Conservation (phyloP, 2,797 vertebrate genomes). For the Aselliscus stoliczkanus region DNA sequence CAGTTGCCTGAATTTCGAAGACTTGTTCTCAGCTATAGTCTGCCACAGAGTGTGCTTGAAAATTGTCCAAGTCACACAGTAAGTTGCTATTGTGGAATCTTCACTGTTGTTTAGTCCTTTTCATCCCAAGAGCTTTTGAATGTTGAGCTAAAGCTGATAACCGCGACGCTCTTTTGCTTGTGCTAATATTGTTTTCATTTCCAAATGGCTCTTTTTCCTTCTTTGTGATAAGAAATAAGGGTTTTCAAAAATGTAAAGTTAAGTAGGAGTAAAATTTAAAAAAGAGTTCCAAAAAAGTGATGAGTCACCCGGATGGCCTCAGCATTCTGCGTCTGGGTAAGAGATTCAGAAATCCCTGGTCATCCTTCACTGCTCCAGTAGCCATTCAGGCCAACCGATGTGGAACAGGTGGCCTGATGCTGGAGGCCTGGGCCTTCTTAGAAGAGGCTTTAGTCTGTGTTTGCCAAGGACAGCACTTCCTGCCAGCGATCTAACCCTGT, state of each 20-base stretch:
- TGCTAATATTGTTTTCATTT: not conserved
- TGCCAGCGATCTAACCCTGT: not conserved
- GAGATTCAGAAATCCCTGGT: not conserved
- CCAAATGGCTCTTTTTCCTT: not conserved
- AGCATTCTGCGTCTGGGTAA: not conserved
- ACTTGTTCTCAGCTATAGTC: slow-evolving; percentile 92
- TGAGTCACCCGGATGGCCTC: not conserved
- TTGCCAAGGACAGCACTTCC: not conserved
- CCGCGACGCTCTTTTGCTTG: not conserved
- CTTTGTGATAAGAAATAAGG: not conserved
- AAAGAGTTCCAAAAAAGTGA: not conserved
- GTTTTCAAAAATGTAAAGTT: slow-evolving; percentile 1
- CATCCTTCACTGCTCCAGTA: not conserved
- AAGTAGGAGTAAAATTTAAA: not conserved
- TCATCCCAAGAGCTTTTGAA: not conserved
- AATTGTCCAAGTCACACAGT: slow-evolving; percentile 89
- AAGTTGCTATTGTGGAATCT: slow-evolving; percentile 73
- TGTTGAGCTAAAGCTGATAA: not conserved
- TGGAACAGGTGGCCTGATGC: not conserved
- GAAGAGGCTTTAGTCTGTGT: not conserved
- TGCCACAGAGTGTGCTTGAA: slow-evolving; percentile 89
- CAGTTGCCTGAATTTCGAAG: slow-evolving; percentile 94
- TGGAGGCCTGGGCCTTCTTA: not conserved
- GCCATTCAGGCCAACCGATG: not conserved
- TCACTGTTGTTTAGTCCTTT: not conserved